Evolutionary conservation across 2,113 vertebrate genomes (phyloP), one percentile per base, ranked within the genome.

Genomic region (Mesoclemmys tuberculata): DNA sequence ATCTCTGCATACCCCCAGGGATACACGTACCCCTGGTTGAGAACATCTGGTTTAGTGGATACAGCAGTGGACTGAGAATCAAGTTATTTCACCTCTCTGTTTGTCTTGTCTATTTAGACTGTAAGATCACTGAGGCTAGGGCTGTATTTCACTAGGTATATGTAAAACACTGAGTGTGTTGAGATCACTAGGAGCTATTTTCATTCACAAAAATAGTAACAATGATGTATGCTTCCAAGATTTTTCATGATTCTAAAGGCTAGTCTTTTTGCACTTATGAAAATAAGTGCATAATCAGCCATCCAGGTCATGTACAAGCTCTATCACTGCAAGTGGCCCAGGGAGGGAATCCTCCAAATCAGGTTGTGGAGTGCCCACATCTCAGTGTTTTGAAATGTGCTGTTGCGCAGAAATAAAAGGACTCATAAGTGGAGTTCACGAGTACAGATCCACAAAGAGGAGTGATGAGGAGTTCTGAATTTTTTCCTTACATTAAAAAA

Each of bases 331-430:
- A 4, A 61, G 10, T 26, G 74, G 41, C 71, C 6, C 16, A 85
- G 4, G 0, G 0, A 83, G 4, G 12, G 2, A 2, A 5, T 88
- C 10, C 24, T 83, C 11, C 4, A 7, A 35, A 3, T 2, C 35
- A 84, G 0, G 0, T 2, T 56, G 19, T 19, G 85, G 14, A 90
- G 61, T 77, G 8, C 3, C 29, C 74, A 16, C 41, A 77, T 12
- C 6, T 5, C 5, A 29, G 12, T 41, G 26, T 77, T 77, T 77
- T 64, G 51, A 86, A 88, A 84, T 80, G 61, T 48, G 0, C 48
- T 92, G 55, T 89, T 56, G 49, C 5, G 61, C 2, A 8, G 68
- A 84, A 94, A 85, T 44, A 2, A n/a, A 92, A 85, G 16, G 5
- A 18, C 26, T 3, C 29, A 44, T 10, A 22, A 64, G 6, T 48